Percentiles rank a stretch among this genome's conserved stretches.
Conservation (phyloP, 2,888 invertebrate genomes). For the Himalopsyche tibetana region DNA sequence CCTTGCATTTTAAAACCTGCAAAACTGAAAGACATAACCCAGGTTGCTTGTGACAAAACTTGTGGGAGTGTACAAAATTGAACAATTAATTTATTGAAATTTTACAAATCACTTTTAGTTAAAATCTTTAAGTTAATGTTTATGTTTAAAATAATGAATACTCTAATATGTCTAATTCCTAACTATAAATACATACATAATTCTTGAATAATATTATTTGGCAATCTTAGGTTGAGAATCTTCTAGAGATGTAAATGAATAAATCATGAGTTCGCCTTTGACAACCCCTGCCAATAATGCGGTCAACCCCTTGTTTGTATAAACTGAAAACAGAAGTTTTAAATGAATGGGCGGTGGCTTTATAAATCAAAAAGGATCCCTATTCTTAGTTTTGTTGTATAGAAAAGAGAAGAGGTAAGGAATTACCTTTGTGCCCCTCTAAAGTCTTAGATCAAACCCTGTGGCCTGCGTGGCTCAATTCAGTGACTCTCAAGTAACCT, state of each 20-base stretch:
- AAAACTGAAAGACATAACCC: too few relatives aligned
- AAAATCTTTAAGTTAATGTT: too few relatives aligned
- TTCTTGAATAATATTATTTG: too few relatives aligned
- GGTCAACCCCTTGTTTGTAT: slow-evolving; percentile 42
- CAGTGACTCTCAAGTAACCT: slow-evolving; percentile 13
- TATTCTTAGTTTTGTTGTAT: slow-evolving; percentile 26
- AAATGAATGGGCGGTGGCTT: slow-evolving; percentile 37
- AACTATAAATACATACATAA: too few relatives aligned
- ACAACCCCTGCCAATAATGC: slow-evolving; percentile 42
- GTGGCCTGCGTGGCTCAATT: background rate
- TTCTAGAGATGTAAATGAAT: background rate
- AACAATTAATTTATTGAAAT: too few relatives aligned
- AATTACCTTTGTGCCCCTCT: slow-evolving; percentile 19
- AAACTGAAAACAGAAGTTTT: slow-evolving; percentile 38
- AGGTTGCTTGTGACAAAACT: too few relatives aligned
- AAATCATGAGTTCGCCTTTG: slow-evolving; percentile 20
- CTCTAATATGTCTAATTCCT: too few relatives aligned
- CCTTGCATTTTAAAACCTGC: too few relatives aligned
- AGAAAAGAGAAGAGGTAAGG: slow-evolving; percentile 40
- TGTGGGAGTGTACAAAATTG: too few relatives aligned
- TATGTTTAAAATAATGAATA: too few relatives aligned
- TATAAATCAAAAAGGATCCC: slow-evolving; percentile 42
- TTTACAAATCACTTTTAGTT: too few relatives aligned
- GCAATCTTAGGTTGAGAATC: background rate
- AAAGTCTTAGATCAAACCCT: slow-evolving; percentile 37